Evolutionary conservation across 2,797 vertebrate species (phyloP).

Genomic region (Emys orbicularis): DNA sequence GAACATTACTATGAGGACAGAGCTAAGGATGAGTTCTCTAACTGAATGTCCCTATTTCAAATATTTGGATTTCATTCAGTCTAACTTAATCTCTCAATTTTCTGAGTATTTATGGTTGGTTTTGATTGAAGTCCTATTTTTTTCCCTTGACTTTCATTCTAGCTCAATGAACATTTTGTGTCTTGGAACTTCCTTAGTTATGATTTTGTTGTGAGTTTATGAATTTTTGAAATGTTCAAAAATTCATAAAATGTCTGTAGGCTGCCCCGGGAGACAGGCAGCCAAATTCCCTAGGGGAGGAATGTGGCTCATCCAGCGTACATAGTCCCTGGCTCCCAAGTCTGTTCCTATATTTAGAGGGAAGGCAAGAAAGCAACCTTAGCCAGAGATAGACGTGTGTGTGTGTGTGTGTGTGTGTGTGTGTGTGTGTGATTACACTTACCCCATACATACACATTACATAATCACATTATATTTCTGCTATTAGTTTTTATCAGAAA

Average conservation of each 20-base stretch:
- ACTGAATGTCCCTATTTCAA: neutral
- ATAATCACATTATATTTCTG: fast-evolving
- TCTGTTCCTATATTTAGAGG: neutral
- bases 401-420: no score
- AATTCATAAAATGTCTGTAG: neutral
- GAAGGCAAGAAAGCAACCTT: neutral
- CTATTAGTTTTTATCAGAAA: neutral
- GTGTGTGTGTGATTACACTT: neutral
- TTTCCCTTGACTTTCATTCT: neutral
- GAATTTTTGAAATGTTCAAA: neutral
- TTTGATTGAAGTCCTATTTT: neutral
- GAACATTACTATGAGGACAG: neutral
- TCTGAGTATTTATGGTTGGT: neutral
- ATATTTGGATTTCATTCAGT: neutral
- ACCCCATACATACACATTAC: neutral
- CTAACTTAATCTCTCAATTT: neutral
- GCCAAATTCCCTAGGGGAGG: neutral
- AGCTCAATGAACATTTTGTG: neutral
- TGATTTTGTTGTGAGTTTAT: neutral
- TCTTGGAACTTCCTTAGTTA: neutral
- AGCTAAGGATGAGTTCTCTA: neutral
- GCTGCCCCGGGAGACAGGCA: neutral
- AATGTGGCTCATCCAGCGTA: neutral
- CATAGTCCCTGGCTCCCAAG: neutral
- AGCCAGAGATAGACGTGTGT: neutral